Percentiles rank a stretch among this genome's conserved stretches.
phyloP scores from a whole-genome alignment of 2,888 invertebrate species.

The Aleiodes testaceus region DNA sequence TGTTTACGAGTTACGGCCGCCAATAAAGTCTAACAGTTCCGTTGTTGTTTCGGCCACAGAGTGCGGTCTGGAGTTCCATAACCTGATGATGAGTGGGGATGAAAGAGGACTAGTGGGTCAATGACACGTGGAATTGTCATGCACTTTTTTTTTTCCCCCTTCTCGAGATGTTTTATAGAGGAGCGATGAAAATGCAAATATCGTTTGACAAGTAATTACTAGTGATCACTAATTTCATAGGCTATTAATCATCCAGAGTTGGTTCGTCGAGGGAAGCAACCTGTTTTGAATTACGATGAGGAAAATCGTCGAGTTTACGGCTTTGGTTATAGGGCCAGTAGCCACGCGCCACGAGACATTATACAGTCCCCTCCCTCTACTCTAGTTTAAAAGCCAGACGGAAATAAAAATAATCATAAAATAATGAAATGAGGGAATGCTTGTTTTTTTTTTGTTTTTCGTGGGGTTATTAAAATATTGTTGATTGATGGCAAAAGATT shows the following conservation, averaged over 20 bases:
- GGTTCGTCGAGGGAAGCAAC: slow-evolving; percentile 44
- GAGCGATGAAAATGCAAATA: slow-evolving; percentile 19
- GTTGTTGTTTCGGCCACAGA: slow-evolving; percentile 66
- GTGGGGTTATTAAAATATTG: background rate
- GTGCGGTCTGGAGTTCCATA: slow-evolving; percentile 57
- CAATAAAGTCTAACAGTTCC: slow-evolving; percentile 69
- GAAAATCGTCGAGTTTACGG: slow-evolving; percentile 62
- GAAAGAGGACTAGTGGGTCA: slow-evolving; percentile 19
- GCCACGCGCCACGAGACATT: slow-evolving; percentile 35
- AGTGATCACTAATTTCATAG: slow-evolving; percentile 45
- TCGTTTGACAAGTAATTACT: slow-evolving; percentile 11
- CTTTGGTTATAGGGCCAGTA: slow-evolving; percentile 51
- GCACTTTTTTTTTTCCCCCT: slow-evolving; percentile 8
- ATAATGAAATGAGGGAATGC: background rate
- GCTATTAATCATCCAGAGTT: slow-evolving; percentile 51
- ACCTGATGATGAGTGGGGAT: background rate
- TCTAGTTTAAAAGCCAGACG: slow-evolving; percentile 1
- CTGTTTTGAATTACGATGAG: slow-evolving; percentile 59
- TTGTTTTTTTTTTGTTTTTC: too few relatives aligned
- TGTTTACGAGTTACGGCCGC: slow-evolving; percentile 73
- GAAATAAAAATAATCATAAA: background rate
- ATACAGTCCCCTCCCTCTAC: background rate
- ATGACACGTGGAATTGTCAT: background rate
- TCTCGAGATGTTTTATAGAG: slow-evolving; percentile 1
- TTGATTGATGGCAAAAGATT: background rate